Evolutionary conservation across 2,888 invertebrate species (phyloP), one percentile per base, ranked within the genome.

Genomic region (Aplocera efformata): DNA sequence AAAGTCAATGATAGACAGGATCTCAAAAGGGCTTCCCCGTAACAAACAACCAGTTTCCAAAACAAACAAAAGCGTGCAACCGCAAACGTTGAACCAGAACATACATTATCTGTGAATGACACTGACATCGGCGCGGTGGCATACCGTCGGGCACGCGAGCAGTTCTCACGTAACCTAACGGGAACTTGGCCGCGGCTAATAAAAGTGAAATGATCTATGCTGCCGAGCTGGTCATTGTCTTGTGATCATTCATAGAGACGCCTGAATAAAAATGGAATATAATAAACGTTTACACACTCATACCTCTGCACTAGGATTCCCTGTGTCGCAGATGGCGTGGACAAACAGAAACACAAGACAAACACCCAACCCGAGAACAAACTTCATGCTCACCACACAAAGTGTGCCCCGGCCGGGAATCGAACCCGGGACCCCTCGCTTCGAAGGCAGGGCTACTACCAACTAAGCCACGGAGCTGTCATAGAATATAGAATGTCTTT

Each of bases 131-230:
- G 30, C 42, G 47, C 46, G 41, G 37, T 39, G 41, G 32, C 23
- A 31, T 10, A 25, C 26, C 13, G 31, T 9, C 28, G 13, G 30
- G 53, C 55, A 52, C 53, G 54, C 56, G 40, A 52, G 42, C 39
- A 24, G 10, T 32, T 32, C 44, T 56, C 42, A 50, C 49, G 45
- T 40, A 37, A 44, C 24, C 30, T 53, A 50, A 48, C 51, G 53
- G 51, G 52, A 60, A 45, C 35, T 29, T 38, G 24, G 37, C 52
- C 52, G 50, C 32, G 42, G 50, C 56, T 42, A 47, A 52, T 39
- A 60, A 67, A 49, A 66, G 65, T 64, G 61, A 61, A 61, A 57
- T 53, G 40, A 59, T 50, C 38, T 47, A 41, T 36, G 32, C 29
- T 42, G 32, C 36, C 20, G 30, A 29, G 21, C 22, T 36, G 30